These are phyloP conservation scores for Julus scandinavius DNA, from an alignment of 2,888 invertebrate species.

Conservation along the genomic window DNA sequence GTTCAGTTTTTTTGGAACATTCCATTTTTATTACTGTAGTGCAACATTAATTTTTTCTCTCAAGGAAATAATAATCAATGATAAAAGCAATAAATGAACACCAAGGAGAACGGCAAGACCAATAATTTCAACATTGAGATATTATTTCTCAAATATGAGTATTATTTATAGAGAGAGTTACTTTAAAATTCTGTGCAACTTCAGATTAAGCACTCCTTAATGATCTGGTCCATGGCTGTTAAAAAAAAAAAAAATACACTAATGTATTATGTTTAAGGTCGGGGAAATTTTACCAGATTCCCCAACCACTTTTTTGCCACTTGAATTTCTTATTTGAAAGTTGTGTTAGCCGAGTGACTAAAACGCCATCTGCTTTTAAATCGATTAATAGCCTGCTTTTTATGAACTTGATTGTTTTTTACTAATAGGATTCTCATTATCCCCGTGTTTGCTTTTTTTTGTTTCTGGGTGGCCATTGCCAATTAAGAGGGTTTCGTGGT, in stretches of 20 bases:
- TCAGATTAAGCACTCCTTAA: not conserved
- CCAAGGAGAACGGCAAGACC: too few relatives aligned
- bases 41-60: too few relatives aligned
- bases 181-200: not conserved
- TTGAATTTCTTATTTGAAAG: constrained; percentile 8
- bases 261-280: constrained; percentile 6
- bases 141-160: not conserved
- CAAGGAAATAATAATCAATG: too few relatives aligned
- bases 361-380: constrained; percentile 18
- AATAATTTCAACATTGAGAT: too few relatives aligned
- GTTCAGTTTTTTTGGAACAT: too few relatives aligned
- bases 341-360: not conserved
- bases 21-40: too few relatives aligned
- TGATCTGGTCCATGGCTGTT: not conserved
- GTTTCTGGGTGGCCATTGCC: constrained; percentile 13
- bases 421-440: constrained; percentile 13
- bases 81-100: too few relatives aligned
- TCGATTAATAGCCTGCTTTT: constrained; percentile 8
- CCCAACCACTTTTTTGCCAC: not conserved
- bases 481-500: not conserved
- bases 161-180: not conserved
- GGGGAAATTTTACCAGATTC: not conserved
- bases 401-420: constrained; percentile 33
- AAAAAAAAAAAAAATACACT: not conserved
- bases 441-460: not conserved